A percentile compares a stretch with the other conserved stretches of the same genome.
phyloP scores from a whole-genome alignment of 2,888 invertebrate genomes.

The Altica lythri region DNA sequence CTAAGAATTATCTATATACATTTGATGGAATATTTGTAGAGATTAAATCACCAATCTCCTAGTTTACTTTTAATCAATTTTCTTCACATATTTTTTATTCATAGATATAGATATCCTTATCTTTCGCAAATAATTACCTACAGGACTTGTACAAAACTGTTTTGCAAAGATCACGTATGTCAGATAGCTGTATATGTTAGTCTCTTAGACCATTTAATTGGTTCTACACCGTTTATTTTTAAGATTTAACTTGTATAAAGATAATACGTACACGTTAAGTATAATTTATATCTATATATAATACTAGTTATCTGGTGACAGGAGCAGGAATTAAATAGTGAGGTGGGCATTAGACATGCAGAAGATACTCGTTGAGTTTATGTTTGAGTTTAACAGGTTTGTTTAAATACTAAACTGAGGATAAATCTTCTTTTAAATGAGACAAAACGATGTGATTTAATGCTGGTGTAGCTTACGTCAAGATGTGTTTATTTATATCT shows the following conservation, averaged over 20 bases:
- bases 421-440: neutral
- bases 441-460: constrained; percentile 6
- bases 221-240: neutral
- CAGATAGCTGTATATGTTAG: constrained; percentile 1
- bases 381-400: constrained; percentile 10
- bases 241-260: constrained; percentile 9
- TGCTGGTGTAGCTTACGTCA: no score
- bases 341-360: constrained; percentile 21
- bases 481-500: no score
- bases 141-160: constrained; percentile 24
- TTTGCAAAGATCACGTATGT: constrained; percentile 4
- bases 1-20: no score
- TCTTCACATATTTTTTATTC: neutral
- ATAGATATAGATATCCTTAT: neutral
- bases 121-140: constrained; percentile 20
- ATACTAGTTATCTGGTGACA: constrained; percentile 23
- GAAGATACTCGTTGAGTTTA: constrained; percentile 5
- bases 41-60: neutral
- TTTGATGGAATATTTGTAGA: no score
- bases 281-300: constrained; percentile 32
- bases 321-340: constrained; percentile 15
- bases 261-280: constrained; percentile 27
- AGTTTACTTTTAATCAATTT: constrained; percentile 1
- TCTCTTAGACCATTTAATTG: constrained; percentile 4
- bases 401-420: neutral